Conservation (phyloP, 2,113 vertebrate species). For the Apodemus sylvaticus region DNA sequence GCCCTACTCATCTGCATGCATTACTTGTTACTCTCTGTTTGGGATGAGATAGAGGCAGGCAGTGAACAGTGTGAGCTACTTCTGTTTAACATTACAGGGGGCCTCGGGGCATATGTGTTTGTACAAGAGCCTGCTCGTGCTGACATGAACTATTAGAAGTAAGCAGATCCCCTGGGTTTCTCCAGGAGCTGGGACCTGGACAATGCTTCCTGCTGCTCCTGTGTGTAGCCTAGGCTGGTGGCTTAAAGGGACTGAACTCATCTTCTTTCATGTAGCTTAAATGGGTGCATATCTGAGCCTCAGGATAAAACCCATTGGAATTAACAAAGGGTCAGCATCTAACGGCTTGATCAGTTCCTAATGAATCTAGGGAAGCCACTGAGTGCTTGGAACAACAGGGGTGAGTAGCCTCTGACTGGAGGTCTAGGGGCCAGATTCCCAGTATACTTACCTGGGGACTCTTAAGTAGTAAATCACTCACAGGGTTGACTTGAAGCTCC, state of each 20-base stretch:
- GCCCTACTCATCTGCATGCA: background rate
- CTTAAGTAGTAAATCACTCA: background rate
- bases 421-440: background rate
- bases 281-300: background rate
- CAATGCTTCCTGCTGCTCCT: background rate
- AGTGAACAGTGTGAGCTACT: background rate
- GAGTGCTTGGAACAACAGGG: no score
- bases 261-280: background rate
- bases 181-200: background rate
- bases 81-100: slow-evolving; percentile 29
- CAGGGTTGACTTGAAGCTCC: background rate
- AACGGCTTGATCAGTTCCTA: background rate
- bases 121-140: background rate
- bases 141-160: background rate
- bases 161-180: background rate
- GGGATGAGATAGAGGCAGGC: background rate
- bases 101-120: background rate
- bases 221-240: background rate
- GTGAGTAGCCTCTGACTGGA: background rate
- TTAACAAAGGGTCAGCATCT: background rate
- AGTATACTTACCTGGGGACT: background rate
- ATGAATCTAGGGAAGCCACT: background rate
- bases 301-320: background rate
- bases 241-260: no score
- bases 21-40: background rate